Base-by-base conservation (phyloP, 1,140 invertebrate species). In the Cepaea nemoralis region DNA sequence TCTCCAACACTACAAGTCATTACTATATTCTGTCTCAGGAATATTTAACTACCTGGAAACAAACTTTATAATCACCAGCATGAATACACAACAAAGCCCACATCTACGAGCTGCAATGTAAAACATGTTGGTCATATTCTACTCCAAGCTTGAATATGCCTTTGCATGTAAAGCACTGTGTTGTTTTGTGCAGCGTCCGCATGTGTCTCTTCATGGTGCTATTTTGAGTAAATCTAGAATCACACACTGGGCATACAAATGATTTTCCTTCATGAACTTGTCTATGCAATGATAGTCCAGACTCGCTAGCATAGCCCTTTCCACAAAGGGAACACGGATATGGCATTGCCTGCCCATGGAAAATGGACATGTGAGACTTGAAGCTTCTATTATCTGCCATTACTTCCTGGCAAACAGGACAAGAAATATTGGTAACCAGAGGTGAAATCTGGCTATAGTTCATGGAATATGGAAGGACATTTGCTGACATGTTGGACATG, bases 241-340 rank as follows among this genome's bases (percentile, higher is more conserved):
- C 77, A 48, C 77, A 78, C 3, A 78, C 37, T 8, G 77, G 77
- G 42, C 77, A 78, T n/a, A 78, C 39, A 59, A 67, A 78, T 31
- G 77, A 63, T 63, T 78, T 78, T 78, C 77, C 77, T 69, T 78
- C 77, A 69, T 78, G 77, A 35, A 42, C 77, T 33, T 78, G 77
- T 40, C 69, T 69, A 45, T 78, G 77, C 12, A 78, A 66, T 45
- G 48, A 63, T 19, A 78, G 42, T 40, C 77, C 77, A 27, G 77
- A 78, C 33, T 35, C 27, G 48, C 77, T 78, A 16, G 40, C 66
- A 69, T 78, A 78, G 5, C 77, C 59, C 35, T 78, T 78, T 24
- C 77, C 63, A 69, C 77, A 78, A 19, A 78, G 40, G 22, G 77
- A 33, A 31, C 77, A 78, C 24, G 66, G 8, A 40, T 39, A 78